Conservation (phyloP, 1,140 invertebrate genomes). For the Cydia pomonella region DNA sequence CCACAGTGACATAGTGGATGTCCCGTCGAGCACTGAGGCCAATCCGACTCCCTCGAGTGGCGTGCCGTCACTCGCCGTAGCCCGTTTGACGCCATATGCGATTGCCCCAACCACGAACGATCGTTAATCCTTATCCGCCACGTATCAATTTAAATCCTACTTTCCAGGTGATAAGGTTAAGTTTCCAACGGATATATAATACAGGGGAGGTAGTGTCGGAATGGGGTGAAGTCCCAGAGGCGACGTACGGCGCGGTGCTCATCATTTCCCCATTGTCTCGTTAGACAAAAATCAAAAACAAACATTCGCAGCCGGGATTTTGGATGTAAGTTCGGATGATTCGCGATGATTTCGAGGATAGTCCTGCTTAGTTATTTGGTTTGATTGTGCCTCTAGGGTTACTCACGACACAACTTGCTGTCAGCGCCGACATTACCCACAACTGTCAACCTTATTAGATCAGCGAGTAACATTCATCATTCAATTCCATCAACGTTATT, state of each 20-base stretch:
- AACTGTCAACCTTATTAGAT: not conserved
- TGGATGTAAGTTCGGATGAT: conserved; percentile 72
- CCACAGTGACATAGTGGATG: conserved; percentile 57
- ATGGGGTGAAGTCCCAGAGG: conserved; percentile 77
- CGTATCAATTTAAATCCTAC: conserved; percentile 52
- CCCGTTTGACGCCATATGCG: conserved; percentile 77
- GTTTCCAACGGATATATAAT: conserved; percentile 41
- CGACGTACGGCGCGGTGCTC: conserved; percentile 68
- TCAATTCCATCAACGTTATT: not conserved
- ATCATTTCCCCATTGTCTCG: conserved; percentile 80
- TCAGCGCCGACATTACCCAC: conserved; percentile 36
- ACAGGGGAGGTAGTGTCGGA: conserved; percentile 57
- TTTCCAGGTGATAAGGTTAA: conserved; percentile 49
- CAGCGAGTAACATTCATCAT: not conserved
- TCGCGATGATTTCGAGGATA: conserved; percentile 68
- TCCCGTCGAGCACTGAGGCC: conserved; percentile 60
- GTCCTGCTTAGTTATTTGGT: conserved; percentile 53
- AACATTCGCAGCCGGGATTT: conserved; percentile 74
- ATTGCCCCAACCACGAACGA: conserved; percentile 48
- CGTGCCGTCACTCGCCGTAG: conserved; percentile 69
- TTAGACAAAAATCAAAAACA: conserved; percentile 81
- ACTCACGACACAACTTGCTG: conserved; percentile 37
- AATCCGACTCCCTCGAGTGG: conserved; percentile 71
- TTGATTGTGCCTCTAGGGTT: conserved; percentile 67
- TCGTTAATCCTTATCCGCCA: conserved; percentile 44